Percentiles rank a stretch among this genome's conserved stretches.
phyloP scores from a whole-genome alignment of 2,797 vertebrate species.

The Malurus leucopterus region DNA sequence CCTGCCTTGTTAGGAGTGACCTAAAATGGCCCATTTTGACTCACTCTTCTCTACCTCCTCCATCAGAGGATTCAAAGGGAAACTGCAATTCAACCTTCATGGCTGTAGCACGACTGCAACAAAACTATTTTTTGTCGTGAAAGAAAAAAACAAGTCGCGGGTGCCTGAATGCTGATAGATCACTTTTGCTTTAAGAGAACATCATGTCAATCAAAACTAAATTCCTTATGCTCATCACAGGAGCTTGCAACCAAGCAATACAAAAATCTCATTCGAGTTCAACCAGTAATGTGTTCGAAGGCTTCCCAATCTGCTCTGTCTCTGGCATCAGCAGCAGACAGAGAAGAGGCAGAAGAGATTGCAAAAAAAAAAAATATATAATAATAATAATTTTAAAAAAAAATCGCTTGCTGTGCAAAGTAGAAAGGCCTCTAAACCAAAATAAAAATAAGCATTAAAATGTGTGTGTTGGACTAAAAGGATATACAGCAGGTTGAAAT shows the following conservation, averaged over 20 bases:
- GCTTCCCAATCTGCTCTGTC: slow-evolving; percentile 48
- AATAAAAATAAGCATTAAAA: slow-evolving; percentile 66
- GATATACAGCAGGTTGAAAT: slow-evolving; percentile 59
- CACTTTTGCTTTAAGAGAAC: slow-evolving; percentile 56
- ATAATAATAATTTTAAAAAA: neutral
- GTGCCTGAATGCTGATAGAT: slow-evolving; percentile 53
- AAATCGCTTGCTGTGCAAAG: neutral
- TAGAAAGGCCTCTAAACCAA: slow-evolving; percentile 54
- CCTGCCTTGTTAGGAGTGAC: slow-evolving; percentile 44
- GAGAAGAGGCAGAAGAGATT: slow-evolving; percentile 25
- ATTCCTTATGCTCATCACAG: slow-evolving; percentile 55
- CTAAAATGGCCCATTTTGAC: slow-evolving; percentile 53
- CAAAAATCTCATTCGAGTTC: slow-evolving; percentile 56
- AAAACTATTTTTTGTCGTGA: slow-evolving; percentile 48
- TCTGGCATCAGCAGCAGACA: slow-evolving; percentile 60
- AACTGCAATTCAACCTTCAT: slow-evolving; percentile 51
- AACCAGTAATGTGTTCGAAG: slow-evolving; percentile 55
- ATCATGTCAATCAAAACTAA: slow-evolving; percentile 54
- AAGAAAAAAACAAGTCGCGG: slow-evolving; percentile 56
- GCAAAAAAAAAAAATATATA: neutral
- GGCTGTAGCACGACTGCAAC: slow-evolving; percentile 38
- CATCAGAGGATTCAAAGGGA: slow-evolving; percentile 49
- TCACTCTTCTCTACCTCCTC: slow-evolving; percentile 31
- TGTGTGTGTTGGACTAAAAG: slow-evolving; percentile 40
- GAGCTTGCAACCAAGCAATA: slow-evolving; percentile 37